Evolutionary conservation across 2,888 invertebrate genomes (phyloP), one percentile per base, ranked within the genome.

Genomic region (Autographa pulchrina): DNA sequence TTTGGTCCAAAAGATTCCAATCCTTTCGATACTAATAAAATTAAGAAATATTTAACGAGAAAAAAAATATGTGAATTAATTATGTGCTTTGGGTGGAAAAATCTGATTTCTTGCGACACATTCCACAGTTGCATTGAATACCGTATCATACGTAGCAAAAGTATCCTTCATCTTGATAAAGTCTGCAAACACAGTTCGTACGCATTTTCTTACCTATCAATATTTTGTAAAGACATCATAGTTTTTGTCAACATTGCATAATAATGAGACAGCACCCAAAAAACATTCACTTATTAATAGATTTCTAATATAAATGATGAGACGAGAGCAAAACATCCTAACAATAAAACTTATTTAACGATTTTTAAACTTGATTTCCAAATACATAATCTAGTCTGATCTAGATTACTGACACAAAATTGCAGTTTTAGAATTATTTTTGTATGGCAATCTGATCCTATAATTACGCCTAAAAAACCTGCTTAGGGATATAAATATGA

Each of bases 1-100:
- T 78, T 76, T 75, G 70, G 72, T 72, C 60, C 69, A 78, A 78
- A 80, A 59, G 32, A 73, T 75, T 72, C 59, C 62, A 60, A 56
- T 60, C n/a, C 38, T 73, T 64, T 38, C 58, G 65, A 63, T 76
- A 48, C n/a, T 48, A 48, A 48, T 48, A 48, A 48, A 48, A 48
- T 48, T n/a, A 16, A 48, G 48, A 48, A 48, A n/a, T 41, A 43
- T 48, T n/a, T 48, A n/a, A 48, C 5, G 48, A 48, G 16, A 43
- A 43, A n/a, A 48, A 48, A 16, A n/a, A n/a, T n/a, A 16, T 16
- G 16, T 48, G 48, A 48, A 48, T 48, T 48, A n/a, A 48, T 48
- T 48, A 48, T 6, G 48, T 16, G 14, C 2, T 43, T 43, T 43
- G 16, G 16, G 4, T 43, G 43, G 43, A 16, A 14, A 16, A 6